phyloP scores from a whole-genome alignment of 1,140 invertebrate species.

The Caenorhabditis tropicalis region DNA sequence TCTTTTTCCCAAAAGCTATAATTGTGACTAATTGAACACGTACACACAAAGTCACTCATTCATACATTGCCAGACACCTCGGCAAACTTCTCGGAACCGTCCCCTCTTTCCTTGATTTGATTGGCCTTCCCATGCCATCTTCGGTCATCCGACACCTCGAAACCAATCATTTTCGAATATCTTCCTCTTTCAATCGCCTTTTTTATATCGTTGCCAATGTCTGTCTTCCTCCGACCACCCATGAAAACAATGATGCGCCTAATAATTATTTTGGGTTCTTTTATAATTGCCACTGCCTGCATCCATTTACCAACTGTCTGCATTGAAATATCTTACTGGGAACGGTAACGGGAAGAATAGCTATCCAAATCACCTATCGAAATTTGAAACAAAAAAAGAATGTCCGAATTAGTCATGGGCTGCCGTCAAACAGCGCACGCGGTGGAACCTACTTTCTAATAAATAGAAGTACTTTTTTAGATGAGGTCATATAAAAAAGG shows the following conservation, averaged over 20 bases:
- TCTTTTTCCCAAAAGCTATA: slow-evolving; percentile 18
- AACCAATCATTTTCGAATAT: slow-evolving; percentile 37
- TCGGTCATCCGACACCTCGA: slow-evolving; percentile 23
- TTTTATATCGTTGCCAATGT: neutral
- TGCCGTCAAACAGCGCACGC: neutral
- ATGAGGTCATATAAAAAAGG: neutral
- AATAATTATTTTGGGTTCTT: slow-evolving; percentile 25
- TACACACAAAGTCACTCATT: neutral
- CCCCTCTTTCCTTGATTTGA: neutral
- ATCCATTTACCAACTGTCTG: slow-evolving; percentile 2
- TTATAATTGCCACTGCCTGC: neutral
- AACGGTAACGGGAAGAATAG: neutral
- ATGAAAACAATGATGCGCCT: slow-evolving; percentile 43
- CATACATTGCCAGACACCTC: slow-evolving; percentile 5
- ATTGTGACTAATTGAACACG: slow-evolving; percentile 40
- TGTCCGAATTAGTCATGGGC: slow-evolving; percentile 29
- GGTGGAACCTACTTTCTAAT: slow-evolving; percentile 22
- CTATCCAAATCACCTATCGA: neutral
- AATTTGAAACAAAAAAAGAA: neutral
- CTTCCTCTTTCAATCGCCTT: neutral
- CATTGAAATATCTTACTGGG: neutral
- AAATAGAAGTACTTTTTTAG: slow-evolving; percentile 7
- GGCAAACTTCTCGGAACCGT: slow-evolving; percentile 35
- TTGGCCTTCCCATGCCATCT: slow-evolving; percentile 42
- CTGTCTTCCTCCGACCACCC: slow-evolving; percentile 32